phyloP scores from a whole-genome alignment of 2,797 vertebrate species.

The Hafferia zeledoni region DNA sequence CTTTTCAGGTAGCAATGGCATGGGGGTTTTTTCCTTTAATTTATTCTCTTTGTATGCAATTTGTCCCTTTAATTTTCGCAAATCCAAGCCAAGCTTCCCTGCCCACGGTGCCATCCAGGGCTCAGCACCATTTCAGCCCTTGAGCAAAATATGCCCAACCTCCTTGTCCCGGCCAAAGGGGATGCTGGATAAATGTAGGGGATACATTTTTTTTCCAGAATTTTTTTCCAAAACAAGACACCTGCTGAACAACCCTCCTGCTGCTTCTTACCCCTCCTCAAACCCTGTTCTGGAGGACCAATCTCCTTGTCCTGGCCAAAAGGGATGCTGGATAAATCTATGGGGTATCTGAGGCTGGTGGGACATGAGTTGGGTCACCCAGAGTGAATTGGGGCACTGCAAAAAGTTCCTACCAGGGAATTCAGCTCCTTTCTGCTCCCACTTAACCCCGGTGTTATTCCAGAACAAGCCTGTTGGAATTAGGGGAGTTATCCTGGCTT shows the following conservation, averaged over 20 bases:
- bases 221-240: too few relatives aligned
- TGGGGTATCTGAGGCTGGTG: not conserved
- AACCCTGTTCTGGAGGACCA: not conserved
- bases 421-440: not conserved
- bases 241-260: too few relatives aligned
- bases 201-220: too few relatives aligned
- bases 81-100: not conserved
- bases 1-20: not conserved
- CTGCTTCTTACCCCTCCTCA: too few relatives aligned
- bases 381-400: not conserved
- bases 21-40: not conserved
- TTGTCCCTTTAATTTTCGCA: not conserved
- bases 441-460: not conserved
- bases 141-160: not conserved
- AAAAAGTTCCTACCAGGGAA: not conserved
- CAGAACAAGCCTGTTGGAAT: conserved; percentile 27
- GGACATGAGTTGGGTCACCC: not conserved
- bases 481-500: conserved; percentile 51
- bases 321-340: not conserved
- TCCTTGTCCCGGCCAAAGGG: too few relatives aligned
- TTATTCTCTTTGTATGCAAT: not conserved
- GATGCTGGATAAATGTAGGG: too few relatives aligned
- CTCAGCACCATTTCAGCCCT: not conserved
- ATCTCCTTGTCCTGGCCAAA: not conserved
- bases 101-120: not conserved